Conservation (phyloP, 2,113 vertebrate genomes). For the Odocoileus hemionus region DNA sequence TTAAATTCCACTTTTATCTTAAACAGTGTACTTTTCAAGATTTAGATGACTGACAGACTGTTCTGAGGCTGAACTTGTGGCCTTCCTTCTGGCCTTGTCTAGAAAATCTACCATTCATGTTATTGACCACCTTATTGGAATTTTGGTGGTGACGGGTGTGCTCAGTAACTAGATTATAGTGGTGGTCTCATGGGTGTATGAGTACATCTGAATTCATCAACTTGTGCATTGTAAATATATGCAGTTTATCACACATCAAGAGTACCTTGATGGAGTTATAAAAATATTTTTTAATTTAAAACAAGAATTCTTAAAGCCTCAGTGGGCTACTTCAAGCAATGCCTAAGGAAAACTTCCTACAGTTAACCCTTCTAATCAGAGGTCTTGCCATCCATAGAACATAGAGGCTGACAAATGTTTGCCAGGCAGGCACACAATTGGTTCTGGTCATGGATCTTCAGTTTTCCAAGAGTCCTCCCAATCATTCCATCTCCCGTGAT, state of each 20-base stretch:
- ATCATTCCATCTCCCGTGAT: background rate
- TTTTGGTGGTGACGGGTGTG: background rate
- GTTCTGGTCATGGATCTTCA: background rate
- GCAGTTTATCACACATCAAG: background rate
- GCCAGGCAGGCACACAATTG: background rate
- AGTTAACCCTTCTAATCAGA: background rate
- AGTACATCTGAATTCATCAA: background rate
- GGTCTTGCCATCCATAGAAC: background rate
- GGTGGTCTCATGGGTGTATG: background rate
- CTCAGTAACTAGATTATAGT: background rate
- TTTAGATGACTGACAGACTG: background rate
- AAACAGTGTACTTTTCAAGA: background rate
- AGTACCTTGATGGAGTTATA: background rate
- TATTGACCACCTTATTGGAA: background rate
- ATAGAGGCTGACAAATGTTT: background rate
- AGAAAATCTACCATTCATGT: background rate
- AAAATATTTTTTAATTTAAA: background rate
- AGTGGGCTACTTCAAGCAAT: background rate
- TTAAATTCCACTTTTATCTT: background rate
- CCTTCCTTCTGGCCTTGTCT: background rate
- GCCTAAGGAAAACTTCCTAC: background rate
- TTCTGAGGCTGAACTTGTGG: background rate
- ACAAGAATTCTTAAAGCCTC: background rate
- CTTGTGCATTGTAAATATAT: background rate
- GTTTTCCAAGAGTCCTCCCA: background rate